These are phyloP conservation scores for Zaprionus gabonicus DNA, from an alignment of 1,140 invertebrate genomes.

Conservation along the genomic window DNA sequence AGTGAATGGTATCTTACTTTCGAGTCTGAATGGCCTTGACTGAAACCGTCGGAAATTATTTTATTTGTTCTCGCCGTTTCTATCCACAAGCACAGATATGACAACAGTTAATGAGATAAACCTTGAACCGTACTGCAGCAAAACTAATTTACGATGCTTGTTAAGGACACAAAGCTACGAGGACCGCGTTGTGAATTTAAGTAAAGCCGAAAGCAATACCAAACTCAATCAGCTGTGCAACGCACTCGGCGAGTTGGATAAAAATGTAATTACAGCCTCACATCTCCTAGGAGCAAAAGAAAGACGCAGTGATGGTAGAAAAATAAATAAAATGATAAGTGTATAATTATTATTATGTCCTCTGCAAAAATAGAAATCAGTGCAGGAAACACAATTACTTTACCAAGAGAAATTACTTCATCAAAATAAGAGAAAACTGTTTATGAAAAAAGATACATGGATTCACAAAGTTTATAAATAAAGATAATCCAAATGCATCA, in stretches of 20 bases:
- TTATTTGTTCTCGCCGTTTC: background rate
- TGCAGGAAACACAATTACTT: too few species aligned
- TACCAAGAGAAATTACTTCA: too few species aligned
- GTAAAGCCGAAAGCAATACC: conserved; percentile 56
- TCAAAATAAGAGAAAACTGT: too few species aligned
- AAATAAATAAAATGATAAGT: background rate
- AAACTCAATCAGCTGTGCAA: conserved; percentile 73
- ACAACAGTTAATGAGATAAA: conserved; percentile 65
- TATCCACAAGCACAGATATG: background rate
- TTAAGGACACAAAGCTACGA: conserved; percentile 1
- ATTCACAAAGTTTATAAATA: too few species aligned
- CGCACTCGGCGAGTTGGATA: background rate
- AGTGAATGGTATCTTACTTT: too few species aligned
- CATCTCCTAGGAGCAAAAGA: background rate
- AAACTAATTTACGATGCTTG: conserved; percentile 62
- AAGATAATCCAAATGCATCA: too few species aligned
- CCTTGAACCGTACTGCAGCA: conserved; percentile 47
- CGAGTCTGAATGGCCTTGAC: too few species aligned
- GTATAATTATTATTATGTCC: background rate
- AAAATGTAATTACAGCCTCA: conserved; percentile 35
- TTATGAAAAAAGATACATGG: too few species aligned
- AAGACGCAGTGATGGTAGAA: background rate
- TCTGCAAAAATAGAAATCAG: background rate
- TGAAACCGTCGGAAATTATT: background rate
- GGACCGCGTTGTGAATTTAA: conserved; percentile 14